Conservation (phyloP, 92 coral and sea anemone species). For the Parazoanthus swiftii region DNA sequence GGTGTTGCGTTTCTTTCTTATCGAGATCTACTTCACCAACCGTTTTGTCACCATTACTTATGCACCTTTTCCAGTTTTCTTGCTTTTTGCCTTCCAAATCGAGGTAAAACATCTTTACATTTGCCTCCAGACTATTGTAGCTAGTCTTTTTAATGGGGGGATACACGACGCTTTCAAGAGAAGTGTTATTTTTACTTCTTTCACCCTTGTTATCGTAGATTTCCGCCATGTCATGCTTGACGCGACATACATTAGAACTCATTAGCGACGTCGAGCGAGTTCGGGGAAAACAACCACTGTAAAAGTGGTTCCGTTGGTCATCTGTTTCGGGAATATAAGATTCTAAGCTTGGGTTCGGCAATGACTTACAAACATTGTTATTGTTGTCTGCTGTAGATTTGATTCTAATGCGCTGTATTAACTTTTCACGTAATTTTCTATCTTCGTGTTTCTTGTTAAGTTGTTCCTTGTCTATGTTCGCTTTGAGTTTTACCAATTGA, state of each 20-base stretch:
- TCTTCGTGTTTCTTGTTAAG: not conserved
- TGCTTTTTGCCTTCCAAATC: not conserved
- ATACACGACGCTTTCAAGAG: not conserved
- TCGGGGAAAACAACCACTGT: not conserved
- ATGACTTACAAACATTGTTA: not conserved
- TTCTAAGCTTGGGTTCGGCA: slow-evolving; percentile 1
- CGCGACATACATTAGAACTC: not conserved
- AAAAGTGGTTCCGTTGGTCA: not conserved
- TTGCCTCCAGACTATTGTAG: not conserved
- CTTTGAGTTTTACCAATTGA: not conserved
- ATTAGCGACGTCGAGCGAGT: too few relatives aligned
- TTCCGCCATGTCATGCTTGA: not conserved
- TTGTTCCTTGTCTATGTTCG: slow-evolving; percentile 5
- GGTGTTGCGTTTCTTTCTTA: not conserved
- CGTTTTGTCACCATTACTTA: not conserved
- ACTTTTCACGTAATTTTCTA: not conserved
- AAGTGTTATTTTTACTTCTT: not conserved
- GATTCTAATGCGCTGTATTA: not conserved
- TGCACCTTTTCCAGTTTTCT: not conserved
- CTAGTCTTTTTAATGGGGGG: not conserved
- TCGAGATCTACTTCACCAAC: not conserved
- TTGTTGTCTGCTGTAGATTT: not conserved
- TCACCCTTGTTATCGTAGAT: not conserved
- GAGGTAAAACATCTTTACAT: not conserved
- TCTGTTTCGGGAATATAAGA: not conserved